Evolutionary conservation across 2,797 vertebrate species (phyloP), one percentile per base, ranked within the genome.

Genomic region (Acipenser ruthenus): DNA sequence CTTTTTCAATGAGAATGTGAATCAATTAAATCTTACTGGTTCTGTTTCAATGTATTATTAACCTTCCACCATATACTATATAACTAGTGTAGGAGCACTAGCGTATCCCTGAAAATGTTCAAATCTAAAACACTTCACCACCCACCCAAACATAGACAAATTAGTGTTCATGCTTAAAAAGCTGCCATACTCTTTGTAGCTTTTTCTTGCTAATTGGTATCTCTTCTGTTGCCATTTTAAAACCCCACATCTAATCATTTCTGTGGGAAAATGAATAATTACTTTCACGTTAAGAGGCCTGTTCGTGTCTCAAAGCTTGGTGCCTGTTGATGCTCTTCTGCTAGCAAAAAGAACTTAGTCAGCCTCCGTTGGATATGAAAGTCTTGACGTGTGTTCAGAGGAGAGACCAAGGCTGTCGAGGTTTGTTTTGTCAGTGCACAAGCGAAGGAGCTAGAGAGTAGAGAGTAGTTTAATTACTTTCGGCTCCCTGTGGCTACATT

Each of bases 401-500:
- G 12, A 13, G 13, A 11, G 6, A 58, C 55, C 55, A 11, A 7
- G 37, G 37, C 6, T 10, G 6, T 12, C 6, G 13, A 58, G 12
- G 12, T 13, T 7, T 13, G 13, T 58, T 58, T 13, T 58, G 55
- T n/a, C 55, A 58, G 55, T n/a, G 12, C 10, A 6, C 6, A 73
- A 78, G 79, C 74, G 52, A 49, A 67, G 58, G 55, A 55, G 12
- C 37, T 4, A 37, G 37, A 37, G 37, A 37, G 37, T 37, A 37
- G 13, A 76, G 73, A 82, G 74, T 72, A 75, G 66, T 72, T 83
- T 85, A 88, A 89, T 88, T 84, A 86, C 83, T 82, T 79, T 71
- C 69, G 68, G 69, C 76, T 85, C 78, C 82, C 79, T 50, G 73
- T 81, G 82, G 84, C 85, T 85, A 84, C 85, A 83, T 83, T 89